Evolutionary conservation across 2,797 vertebrate genomes (phyloP), one percentile per base, ranked within the genome.

Genomic region (Valencia hispanica): DNA sequence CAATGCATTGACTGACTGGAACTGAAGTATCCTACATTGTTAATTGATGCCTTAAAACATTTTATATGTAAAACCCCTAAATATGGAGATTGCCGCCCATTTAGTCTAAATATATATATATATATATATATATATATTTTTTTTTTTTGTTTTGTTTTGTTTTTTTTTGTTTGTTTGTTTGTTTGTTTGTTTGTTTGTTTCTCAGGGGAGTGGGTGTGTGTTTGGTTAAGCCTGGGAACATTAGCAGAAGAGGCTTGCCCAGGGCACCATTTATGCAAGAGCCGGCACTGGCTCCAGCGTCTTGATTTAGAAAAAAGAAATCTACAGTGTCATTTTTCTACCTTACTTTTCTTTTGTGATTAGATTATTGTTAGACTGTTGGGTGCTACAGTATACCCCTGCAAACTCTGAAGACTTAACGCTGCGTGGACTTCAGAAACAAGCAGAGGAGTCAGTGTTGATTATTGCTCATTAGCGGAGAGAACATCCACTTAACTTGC

Each of bases 391-490:
- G 53, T 68, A 66, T 74, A 66, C 79, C 69, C 80, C 65, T n/a
- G 45, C 78, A 79, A 73, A 77, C 82, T 74, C 78, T 14, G 39
- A 73, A 94, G 93, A 89, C 95, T 96, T 94, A 95, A 95, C 95
- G 94, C 95, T 87, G 94, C 95, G 89, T 87, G 93, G 89, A 96
- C 95, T 93, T 87, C 89, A 94, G 92, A 91, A 95, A 96, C 95
- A 95, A 96, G 95, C 91, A 95, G 95, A 94, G 91, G 93, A 96
- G 94, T 95, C 94, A 93, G 87, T 96, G 96, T 96, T 96, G 96
- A 97, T 96, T 96, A 96, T 96, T 95, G 93, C 95, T 96, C 96
- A 97, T 97, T 97, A 97, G 95, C 94, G 94, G 92, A 95, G 94
- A 96, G 96, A 95, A 96, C 96, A 96, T 96, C 94, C 95, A 96